Base-by-base conservation (phyloP, 2,888 invertebrate genomes). In the Pharmacophagus antenor region DNA sequence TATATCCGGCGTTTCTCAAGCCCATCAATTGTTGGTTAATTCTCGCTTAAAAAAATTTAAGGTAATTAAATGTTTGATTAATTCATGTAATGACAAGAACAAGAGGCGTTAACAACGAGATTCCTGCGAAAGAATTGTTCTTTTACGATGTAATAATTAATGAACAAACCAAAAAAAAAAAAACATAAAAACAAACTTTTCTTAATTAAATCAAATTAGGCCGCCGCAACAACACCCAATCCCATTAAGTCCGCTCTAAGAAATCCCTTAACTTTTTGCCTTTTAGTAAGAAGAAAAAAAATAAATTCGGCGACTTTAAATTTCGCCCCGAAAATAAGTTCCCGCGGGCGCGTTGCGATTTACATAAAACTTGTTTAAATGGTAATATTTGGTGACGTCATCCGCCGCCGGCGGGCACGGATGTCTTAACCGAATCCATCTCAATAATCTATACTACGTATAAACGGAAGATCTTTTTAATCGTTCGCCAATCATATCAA, bases 361-460 rank as follows among this genome's bases (percentile, higher is more conserved):
- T 88, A 88, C 89, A 89, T 89, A 89, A 89, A 89, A 89, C 88
- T 88, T 89, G 89, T 89, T 88, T 89, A 89, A 89, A 89, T 89
- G 89, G 87, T 89, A 89, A 89, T 89, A 89, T 89, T 89, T 87
- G 85, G 79, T 82, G 85, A 86, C 81, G 85, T 88, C 88, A 85
- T 82, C 82, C 76, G 77, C 80, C 82, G 73, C 81, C 74, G 74
- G 69, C 70, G 71, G 71, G 72, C 72, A 71, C 55, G 46, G 51
- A 22, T n/a, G 55, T 76, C 77, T 77, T 68, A 66, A 67, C 74
- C 72, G 77, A 79, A 80, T 82, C 82, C 79, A 75, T 79, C 77
- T 69, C 68, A 70, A 69, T 69, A 68, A 66, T 67, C 72, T n/a
- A n/a, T n/a, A n/a, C n/a, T n/a, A n/a, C n/a, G n/a, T n/a, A n/a